Evolutionary conservation across 2,113 vertebrate species (phyloP).

Genomic region (Calypte anna): DNA sequence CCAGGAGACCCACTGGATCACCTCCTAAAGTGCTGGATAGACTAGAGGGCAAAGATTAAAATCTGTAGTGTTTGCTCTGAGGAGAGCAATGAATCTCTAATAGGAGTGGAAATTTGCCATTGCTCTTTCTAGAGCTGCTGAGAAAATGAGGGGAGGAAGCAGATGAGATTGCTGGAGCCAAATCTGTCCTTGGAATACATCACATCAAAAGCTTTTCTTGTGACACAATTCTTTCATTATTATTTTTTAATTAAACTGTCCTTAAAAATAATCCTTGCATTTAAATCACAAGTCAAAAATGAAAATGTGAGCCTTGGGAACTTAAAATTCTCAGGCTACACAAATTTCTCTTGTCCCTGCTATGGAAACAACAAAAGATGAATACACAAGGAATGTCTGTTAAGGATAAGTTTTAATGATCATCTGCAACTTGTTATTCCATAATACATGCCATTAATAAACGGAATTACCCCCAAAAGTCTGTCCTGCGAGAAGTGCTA

Average conservation of each 20-base stretch:
- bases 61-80: not conserved
- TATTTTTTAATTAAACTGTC: slow-evolving; percentile 39
- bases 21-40: not conserved
- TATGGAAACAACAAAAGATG: slow-evolving; percentile 62
- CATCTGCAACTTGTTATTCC: slow-evolving; percentile 73
- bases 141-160: not conserved
- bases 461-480: slow-evolving; percentile 66
- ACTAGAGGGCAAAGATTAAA: not conserved
- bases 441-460: slow-evolving; percentile 71
- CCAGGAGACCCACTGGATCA: not conserved
- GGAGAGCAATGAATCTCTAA: not conserved
- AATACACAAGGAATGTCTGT: slow-evolving; percentile 64
- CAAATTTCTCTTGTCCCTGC: slow-evolving; percentile 43
- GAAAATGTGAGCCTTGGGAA: slow-evolving; percentile 40
- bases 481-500: slow-evolving; percentile 43
- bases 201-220: slow-evolving; percentile 9
- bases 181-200: not conserved
- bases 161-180: not conserved
- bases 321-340: slow-evolving; percentile 30
- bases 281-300: slow-evolving; percentile 62
- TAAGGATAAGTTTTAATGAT: slow-evolving; percentile 70
- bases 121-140: not conserved
- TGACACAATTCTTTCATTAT: slow-evolving; percentile 44
- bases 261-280: slow-evolving; percentile 53
- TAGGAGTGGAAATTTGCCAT: not conserved